Base-by-base conservation (phyloP, 2,888 invertebrate genomes). In the Idaea straminata region DNA sequence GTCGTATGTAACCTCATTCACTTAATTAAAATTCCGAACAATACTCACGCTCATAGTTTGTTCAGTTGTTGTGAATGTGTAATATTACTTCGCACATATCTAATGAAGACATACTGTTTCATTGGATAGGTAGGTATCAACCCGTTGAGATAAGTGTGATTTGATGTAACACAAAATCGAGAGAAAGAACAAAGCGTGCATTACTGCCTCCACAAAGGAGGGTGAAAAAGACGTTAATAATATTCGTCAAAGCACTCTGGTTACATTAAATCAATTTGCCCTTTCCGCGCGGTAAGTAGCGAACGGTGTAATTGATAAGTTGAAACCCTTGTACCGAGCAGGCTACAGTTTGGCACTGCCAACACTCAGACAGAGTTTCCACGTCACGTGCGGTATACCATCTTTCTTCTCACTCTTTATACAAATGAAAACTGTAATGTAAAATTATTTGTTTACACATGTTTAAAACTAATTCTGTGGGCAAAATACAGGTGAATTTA, bases 201-300 rank as follows among this genome's bases (percentile, higher is more conserved):
- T 88, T 87, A 86, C 84, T 80, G 83, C 80, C 78, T 82, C 82
- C 84, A 83, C 83, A 84, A 83, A 81, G 84, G 88, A 87, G 91
- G 89, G 89, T 85, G 90, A 91, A 91, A 92, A 92, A 92, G 92
- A 91, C 92, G 91, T 91, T 92, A 92, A 92, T 92, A 92, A 92
- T 92, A 92, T 92, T 92, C 92, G 92, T 92, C 92, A 92, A 92
- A 92, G 92, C 92, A 92, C 92, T 92, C 92, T 87, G 91, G 92
- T 91, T 92, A 92, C 92, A 92, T 92, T 92, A 92, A 92, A 92
- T 92, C 92, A 92, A 92, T 92, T 92, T 92, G 92, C 91, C 92
- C 92, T 92, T 91, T 90, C 88, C 91, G 87, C 91, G 92, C 90
- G 88, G 92, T 92, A 92, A 92, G 92, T 92, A 92, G 92, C 89